A percentile compares a stretch with the other conserved stretches of the same genome.
Evolutionary conservation across 2,113 vertebrate species (phyloP).

Genomic region (Recurvirostra avosetta): DNA sequence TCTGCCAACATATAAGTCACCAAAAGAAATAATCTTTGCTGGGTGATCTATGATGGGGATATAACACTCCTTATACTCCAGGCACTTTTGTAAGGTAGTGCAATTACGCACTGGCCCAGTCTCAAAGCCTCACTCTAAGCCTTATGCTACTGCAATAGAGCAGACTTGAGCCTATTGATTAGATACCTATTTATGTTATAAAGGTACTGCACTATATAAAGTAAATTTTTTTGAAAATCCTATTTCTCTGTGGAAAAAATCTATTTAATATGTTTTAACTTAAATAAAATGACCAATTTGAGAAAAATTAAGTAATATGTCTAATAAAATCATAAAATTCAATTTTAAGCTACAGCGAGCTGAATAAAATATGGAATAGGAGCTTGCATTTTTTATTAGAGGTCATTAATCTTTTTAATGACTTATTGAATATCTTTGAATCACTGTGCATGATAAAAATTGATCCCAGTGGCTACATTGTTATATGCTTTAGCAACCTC

Average conservation of each 20-base stretch:
- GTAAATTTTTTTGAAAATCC: neutral
- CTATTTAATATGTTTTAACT: slow-evolving; percentile 32
- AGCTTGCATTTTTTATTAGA: slow-evolving; percentile 55
- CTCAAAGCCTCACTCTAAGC: neutral
- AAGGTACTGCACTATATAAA: neutral
- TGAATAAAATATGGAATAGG: slow-evolving; percentile 40
- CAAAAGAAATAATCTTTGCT: neutral
- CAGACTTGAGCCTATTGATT: neutral
- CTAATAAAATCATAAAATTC: slow-evolving; percentile 53
- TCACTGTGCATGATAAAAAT: slow-evolving; percentile 3
- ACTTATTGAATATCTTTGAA: slow-evolving; percentile 46
- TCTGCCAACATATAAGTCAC: neutral
- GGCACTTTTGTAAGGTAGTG: neutral
- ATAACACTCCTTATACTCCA: neutral
- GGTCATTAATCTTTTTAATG: slow-evolving; percentile 62
- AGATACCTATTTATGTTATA: neutral
- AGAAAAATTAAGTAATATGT: slow-evolving; percentile 49
- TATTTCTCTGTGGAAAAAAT: neutral
- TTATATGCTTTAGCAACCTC: slow-evolving; percentile 12
- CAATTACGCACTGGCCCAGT: neutral
- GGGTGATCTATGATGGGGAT: neutral
- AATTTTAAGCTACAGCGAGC: slow-evolving; percentile 49
- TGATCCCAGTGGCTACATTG: slow-evolving; percentile 14
- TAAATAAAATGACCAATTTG: slow-evolving; percentile 31
- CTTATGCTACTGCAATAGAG: neutral